Base-by-base conservation (phyloP, 2,113 vertebrate genomes). In the Formicarius rufipectus region DNA sequence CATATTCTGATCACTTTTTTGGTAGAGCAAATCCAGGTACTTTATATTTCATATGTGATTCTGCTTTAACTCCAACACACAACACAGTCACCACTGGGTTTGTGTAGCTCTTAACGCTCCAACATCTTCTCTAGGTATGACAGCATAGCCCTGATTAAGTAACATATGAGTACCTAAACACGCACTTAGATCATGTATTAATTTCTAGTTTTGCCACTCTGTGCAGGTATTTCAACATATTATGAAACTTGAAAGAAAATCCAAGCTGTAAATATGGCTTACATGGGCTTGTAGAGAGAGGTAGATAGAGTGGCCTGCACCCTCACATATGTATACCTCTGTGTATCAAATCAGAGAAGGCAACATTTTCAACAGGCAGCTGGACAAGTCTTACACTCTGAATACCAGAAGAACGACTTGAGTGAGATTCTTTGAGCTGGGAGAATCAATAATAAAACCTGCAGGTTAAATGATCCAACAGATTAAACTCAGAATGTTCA, bases 161-260 rank as follows among this genome's bases (percentile, higher is more conserved):
- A 58, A 30, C 30, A 35, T 1, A 39, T 16, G 31, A 31, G 35
- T 9, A 68, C 10, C 6, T 64, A 59, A 18, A 35, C 1, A 0
- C 0, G 0, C 27, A 50, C 12, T 37, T 39, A n/a, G 4, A 62
- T 84, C 35, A 25, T 33, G 7, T 1, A 13, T 35, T 4, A 22
- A 75, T 33, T 71, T 45, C 9, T 62, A 56, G 50, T 40, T 30
- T 62, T 63, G 9, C 23, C n/a, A 30, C 0, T 3, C 40, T 50
- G 39, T 59, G 22, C 4, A 22, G 55, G 49, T 33, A 30, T 69
- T n/a, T 52, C 27, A 85, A 23, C 8, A 9, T 22, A 49, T 14
- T 39, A 40, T 52, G 50, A 71, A 56, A 47, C 7, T 22, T 37
- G n/a, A 56, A 28, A 81, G 47, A 76, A 83, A 72, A 75, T 14